phyloP scores from a whole-genome alignment of 2,797 vertebrate genomes.

The Sebastes variabilis region DNA sequence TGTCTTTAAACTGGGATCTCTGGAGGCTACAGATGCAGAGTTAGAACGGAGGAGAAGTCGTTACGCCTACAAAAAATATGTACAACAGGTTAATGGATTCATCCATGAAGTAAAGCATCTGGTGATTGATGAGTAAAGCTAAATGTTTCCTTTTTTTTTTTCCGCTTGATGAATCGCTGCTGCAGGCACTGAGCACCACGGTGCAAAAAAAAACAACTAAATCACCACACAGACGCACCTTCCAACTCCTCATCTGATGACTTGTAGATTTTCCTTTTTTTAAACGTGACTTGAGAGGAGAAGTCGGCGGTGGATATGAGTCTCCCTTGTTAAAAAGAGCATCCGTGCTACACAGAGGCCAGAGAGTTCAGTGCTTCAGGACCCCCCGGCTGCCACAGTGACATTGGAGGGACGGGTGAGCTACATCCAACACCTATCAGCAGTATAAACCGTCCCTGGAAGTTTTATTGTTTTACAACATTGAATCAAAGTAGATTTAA shows the following conservation, averaged over 20 bases:
- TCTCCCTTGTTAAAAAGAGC: slow-evolving; percentile 13
- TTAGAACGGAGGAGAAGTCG: slow-evolving; percentile 32
- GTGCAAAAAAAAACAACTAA: slow-evolving; percentile 20
- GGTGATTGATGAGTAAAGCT: slow-evolving; percentile 76
- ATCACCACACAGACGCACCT: slow-evolving; percentile 19
- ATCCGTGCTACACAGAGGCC: slow-evolving; percentile 72
- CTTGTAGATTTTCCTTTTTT: neutral
- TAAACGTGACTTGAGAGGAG: neutral
- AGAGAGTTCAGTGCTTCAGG: slow-evolving; percentile 42
- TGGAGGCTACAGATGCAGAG: slow-evolving; percentile 63
- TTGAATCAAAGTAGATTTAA: neutral
- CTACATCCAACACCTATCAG: neutral
- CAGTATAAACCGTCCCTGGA: neutral
- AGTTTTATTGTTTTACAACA: neutral
- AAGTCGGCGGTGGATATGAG: neutral
- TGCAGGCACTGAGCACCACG: slow-evolving; percentile 75
- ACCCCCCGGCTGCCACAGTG: slow-evolving; percentile 68
- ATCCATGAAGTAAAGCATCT: slow-evolving; percentile 72
- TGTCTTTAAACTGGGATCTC: slow-evolving; percentile 19
- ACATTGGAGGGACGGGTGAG: slow-evolving; percentile 32
- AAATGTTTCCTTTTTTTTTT: neutral
- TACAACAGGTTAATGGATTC: slow-evolving; percentile 37
- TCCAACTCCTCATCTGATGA: slow-evolving; percentile 1
- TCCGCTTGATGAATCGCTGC: slow-evolving; percentile 36
- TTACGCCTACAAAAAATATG: slow-evolving; percentile 52